Evolutionary conservation across 2,113 vertebrate species (phyloP), one percentile per base, ranked within the genome.

Genomic region (Larimichthys crocea): DNA sequence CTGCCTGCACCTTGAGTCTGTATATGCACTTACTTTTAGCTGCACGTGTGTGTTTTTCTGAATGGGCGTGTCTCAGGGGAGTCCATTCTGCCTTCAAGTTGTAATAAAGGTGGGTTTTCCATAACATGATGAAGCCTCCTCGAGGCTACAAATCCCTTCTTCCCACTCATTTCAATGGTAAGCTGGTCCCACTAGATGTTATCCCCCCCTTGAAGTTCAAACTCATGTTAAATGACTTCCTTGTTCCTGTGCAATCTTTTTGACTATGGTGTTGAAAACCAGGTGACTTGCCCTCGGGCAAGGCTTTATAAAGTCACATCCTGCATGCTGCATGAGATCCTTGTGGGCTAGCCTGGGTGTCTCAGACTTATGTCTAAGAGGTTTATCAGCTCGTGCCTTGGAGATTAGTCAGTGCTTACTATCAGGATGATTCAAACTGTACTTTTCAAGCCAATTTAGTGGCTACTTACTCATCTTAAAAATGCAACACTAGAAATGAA

Each of bases 301-400:
- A 84, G 85, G 80, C 89, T 93, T 92, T 88, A 89, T 87, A 89
- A 86, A 90, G 90, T 89, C 92, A 91, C 88, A 94, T 94, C 91
- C 92, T 93, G 91, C 87, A 84, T 76, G 86, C 90, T 66, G 82
- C 88, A 88, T 85, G 74, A 81, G 85, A 89, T 91, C 87, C 85
- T 90, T 88, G 81, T 84, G 80, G 89, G 88, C 87, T 86, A 49
- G 85, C 86, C 81, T 63, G 80, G 61, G 76, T 57, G 85, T 90
- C 92, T 88, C 89, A 87, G 87, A 82, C 77, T 81, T 82, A 82
- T 72, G 89, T 87, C 88, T 92, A 90, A 91, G 91, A 90, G 90
- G 87, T 91, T 93, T 93, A 94, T 91, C 91, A 79, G 82, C 89
- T 90, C 67, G 65, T 82, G 76, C 82, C 83, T 83, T 3, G 3